Evolutionary conservation across 2,797 vertebrate species (phyloP).

Genomic region (Mormyrops boulengeri): DNA sequence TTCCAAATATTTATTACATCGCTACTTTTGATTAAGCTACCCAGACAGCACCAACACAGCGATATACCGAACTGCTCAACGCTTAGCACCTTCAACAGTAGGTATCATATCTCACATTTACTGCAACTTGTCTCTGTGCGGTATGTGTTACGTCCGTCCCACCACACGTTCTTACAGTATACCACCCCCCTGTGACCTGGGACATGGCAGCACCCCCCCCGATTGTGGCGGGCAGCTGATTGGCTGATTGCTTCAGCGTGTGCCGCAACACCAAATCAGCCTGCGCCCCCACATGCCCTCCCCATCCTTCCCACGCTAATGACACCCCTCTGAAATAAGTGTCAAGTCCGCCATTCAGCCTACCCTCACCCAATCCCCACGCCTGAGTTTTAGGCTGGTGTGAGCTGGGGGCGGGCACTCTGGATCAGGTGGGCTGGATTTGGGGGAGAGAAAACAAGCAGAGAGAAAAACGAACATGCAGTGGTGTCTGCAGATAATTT

Average conservation of each 20-base stretch:
- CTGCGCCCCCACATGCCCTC: conserved; percentile 50
- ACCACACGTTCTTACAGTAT: not conserved
- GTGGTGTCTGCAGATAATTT: not conserved
- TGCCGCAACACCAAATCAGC: conserved; percentile 56
- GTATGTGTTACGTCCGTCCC: not conserved
- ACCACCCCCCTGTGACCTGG: not conserved
- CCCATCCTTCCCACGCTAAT: conserved; percentile 50
- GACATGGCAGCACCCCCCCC: conserved; percentile 36
- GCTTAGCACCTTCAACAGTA: not conserved
- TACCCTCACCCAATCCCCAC: not conserved
- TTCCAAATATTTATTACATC: not conserved
- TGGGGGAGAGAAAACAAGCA: not conserved
- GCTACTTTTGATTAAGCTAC: not conserved
- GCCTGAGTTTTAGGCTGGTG: not conserved
- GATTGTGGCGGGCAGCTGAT: conserved; percentile 58
- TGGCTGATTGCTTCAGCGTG: conserved; percentile 54
- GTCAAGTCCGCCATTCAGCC: not conserved
- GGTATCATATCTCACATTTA: not conserved
- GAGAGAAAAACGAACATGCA: not conserved
- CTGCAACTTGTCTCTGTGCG: not conserved
- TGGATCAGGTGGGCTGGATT: not conserved
- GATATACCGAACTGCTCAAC: not conserved
- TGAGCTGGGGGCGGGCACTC: not conserved
- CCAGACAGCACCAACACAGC: not conserved
- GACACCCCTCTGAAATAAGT: conserved; percentile 54